These are phyloP conservation scores for Agelastica alni DNA, from an alignment of 2,888 invertebrate genomes.

Conservation along the genomic window DNA sequence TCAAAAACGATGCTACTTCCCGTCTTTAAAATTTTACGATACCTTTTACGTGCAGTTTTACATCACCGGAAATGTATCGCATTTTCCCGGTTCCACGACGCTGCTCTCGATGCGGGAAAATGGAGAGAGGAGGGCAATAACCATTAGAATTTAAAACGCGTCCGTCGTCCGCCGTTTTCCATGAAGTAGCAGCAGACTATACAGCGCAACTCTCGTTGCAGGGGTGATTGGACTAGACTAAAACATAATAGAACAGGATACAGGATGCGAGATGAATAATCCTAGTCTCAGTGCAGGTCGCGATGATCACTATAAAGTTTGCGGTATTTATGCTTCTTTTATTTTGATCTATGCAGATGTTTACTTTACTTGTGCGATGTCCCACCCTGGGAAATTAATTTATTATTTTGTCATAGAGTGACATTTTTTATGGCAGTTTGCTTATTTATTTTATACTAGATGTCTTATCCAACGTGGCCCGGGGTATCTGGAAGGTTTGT, in stretches of 20 bases:
- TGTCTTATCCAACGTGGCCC: too few species aligned
- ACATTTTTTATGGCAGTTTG: too few species aligned
- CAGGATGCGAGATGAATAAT: not conserved
- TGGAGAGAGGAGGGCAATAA: constrained; percentile 15
- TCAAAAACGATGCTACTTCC: not conserved
- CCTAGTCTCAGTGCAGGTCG: constrained; percentile 8
- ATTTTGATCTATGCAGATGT: not conserved
- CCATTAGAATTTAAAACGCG: constrained; percentile 18
- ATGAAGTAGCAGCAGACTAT: not conserved
- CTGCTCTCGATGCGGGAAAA: not conserved
- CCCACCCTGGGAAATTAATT: too few species aligned
- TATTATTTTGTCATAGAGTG: too few species aligned
- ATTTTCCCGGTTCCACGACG: not conserved
- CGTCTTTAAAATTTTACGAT: not conserved
- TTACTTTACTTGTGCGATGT: too few species aligned
- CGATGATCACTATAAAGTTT: constrained; percentile 8
- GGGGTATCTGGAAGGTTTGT: too few species aligned
- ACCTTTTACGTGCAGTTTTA: not conserved
- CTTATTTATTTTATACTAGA: too few species aligned
- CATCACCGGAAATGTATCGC: not conserved
- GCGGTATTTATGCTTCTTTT: not conserved
- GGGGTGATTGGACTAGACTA: constrained; percentile 16
- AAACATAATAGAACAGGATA: constrained; percentile 11
- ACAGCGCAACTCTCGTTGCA: constrained; percentile 5
- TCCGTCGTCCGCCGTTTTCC: not conserved